Base-by-base conservation (phyloP, 2,797 vertebrate genomes). In the Cryptoblepharus egeriae region DNA sequence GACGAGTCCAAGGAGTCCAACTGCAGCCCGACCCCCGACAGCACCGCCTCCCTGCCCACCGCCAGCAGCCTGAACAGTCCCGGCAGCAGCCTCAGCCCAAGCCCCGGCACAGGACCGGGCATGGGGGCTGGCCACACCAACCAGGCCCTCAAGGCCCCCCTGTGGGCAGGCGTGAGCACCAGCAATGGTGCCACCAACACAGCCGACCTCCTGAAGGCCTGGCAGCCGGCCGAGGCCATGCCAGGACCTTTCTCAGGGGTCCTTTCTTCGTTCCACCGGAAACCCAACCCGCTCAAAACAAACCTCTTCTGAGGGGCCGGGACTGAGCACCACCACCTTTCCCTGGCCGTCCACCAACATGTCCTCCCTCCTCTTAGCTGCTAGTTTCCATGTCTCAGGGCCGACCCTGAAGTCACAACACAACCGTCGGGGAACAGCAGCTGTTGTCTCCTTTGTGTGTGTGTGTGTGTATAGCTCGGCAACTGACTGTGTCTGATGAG, bases 1-100 rank as follows among this genome's bases (percentile, higher is more conserved):
- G 98, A 99, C 5, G 98, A 99, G 86, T 98, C 97, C 87, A 99
- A 99, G 90, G 98, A 98, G 82, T 98, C 98, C 92, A 98, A 97
- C 91, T 99, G 98, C 95, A 99, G 98, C 94, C 97, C 97, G 42
- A 98, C 98, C 0, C 98, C 98, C 0, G 98, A 99, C 96, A 99
- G 98, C 96, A 99, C 98, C 3, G 98, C 98, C 15, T 98, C 98
- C 9, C 93, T 98, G 91, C 96, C 97, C 0, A 94, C 97, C 4
- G 96, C 97, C 0, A 96, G 96, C 1, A 96, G 96, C 94, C 88
- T 98, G 82, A 96, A 97, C 89, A 98, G 97, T 83, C 97, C 98
- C 0, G 96, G 93, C 3, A 83, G 95, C 88, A 98, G 97, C 92
- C 95, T 98, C 83, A 98, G 98, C 91, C 98, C 98, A 78, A 98